Evolutionary conservation across 2,888 invertebrate species (phyloP), one percentile per base, ranked within the genome.

Genomic region (Copidosoma aretas): DNA sequence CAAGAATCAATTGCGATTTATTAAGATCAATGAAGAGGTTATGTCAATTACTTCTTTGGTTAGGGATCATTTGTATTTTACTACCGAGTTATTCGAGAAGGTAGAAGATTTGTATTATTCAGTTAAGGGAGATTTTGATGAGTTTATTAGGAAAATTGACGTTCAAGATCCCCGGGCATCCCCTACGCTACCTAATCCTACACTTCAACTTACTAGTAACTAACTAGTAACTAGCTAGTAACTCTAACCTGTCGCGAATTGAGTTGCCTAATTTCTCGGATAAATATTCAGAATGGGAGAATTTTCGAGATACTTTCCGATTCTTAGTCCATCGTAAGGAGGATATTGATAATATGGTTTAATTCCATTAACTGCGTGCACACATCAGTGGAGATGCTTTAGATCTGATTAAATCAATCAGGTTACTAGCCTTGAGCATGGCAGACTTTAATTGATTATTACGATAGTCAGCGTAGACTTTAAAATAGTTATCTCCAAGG

Each of bases 191-290:
- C 46, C 46, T 14, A 46, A 46, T 3, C 46, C 46, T 10, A 32
- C 8, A 32, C 4, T 8, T 32, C 32, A 32, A 32, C 4, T 32
- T 5, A 32, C 32, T 32, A 32, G 32, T 8, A n/a, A n/a, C n/a
- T n/a, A 32, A 32, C 3, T 53, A n/a, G 32, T 32, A 32, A 32
- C 32, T 32, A 32, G 32, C 32, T 32, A 32, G 32, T 8, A 32
- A 32, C 3, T 53, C 53, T 21, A 10, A 21, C 21, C 46, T 59
- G 8, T 46, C 59, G 14, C 41, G 43, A 17, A 60, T 46, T 19
- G 39, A 60, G n/a, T 1, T 60, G 15, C 59, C 46, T 1, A 60
- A 60, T 4, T 60, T 49, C 17, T 60, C 59, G 1, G 59, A 10
- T 3, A 60, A 43, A 24, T 60, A 21, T 32, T 32, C 32, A 32